Evolutionary conservation across 2,888 invertebrate genomes (phyloP).

Genomic region (Lamellibrachia satsuma): DNA sequence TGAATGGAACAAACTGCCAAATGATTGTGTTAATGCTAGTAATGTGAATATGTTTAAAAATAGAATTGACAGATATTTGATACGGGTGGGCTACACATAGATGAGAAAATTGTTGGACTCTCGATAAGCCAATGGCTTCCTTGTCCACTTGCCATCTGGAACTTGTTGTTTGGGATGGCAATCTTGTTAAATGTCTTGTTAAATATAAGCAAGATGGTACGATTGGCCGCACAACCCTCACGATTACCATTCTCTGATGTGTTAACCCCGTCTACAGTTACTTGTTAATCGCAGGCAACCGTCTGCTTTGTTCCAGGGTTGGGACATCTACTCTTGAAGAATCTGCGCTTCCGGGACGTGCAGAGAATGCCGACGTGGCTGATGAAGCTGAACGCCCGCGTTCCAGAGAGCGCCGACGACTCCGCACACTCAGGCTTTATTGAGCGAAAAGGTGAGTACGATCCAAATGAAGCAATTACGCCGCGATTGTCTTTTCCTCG

Average conservation of each 20-base stretch:
- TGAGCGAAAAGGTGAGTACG: neutral
- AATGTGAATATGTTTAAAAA: no score
- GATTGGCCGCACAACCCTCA: neutral
- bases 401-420: neutral
- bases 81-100: no score
- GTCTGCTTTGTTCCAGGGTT: neutral
- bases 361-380: neutral
- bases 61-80: no score
- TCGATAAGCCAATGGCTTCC: no score
- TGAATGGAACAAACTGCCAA: no score
- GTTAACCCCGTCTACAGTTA: neutral
- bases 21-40: no score
- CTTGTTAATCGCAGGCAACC: neutral
- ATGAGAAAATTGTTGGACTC: no score
- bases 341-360: neutral
- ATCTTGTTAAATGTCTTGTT: no score
- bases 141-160: no score
- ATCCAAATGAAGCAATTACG: neutral
- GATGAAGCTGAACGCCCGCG: neutral
- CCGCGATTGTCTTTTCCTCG: neutral
- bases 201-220: no score
- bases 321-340: slow-evolving; percentile 17
- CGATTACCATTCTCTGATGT: neutral
- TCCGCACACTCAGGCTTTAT: neutral
- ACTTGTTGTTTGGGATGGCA: no score